phyloP scores from a whole-genome alignment of 1,140 invertebrate genomes.

The Streblospio benedicti region DNA sequence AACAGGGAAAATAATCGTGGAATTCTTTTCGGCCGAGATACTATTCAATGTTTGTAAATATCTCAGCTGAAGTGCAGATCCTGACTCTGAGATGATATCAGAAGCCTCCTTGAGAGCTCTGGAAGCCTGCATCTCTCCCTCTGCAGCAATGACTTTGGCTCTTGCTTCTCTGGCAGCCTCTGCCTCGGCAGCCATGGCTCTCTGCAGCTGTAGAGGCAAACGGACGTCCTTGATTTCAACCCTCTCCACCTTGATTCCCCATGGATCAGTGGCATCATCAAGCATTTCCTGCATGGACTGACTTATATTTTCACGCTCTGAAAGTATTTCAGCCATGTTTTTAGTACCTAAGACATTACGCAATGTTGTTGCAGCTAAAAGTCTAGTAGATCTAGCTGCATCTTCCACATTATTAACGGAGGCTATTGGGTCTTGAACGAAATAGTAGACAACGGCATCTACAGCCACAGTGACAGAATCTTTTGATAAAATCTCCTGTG shows the following conservation, averaged over 20 bases:
- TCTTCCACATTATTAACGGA: slow-evolving; percentile 95
- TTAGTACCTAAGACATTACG: slow-evolving; percentile 86
- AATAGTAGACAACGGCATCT: slow-evolving; percentile 81
- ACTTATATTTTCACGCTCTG: slow-evolving; percentile 83
- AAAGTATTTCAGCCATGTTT: slow-evolving; percentile 79
- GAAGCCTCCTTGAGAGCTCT: slow-evolving; percentile 71
- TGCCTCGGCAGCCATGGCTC: too few relatives aligned
- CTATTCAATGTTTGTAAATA: slow-evolving; percentile 50
- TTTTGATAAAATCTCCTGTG: slow-evolving; percentile 78
- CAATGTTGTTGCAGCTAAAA: slow-evolving; percentile 53
- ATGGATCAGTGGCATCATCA: not conserved
- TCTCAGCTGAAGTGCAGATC: slow-evolving; percentile 65
- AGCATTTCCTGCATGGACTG: slow-evolving; percentile 66
- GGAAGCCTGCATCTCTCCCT: slow-evolving; percentile 54
- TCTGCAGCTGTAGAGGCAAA: too few relatives aligned
- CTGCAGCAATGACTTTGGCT: slow-evolving; percentile 33
- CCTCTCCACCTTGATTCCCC: too few relatives aligned
- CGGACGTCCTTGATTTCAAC: too few relatives aligned
- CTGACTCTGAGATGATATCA: too few relatives aligned
- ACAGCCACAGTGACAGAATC: slow-evolving; percentile 88
- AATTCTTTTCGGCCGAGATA: slow-evolving; percentile 95
- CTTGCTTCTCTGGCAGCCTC: too few relatives aligned
- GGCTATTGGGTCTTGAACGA: slow-evolving; percentile 86
- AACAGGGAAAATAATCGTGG: slow-evolving; percentile 92
- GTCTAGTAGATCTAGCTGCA: slow-evolving; percentile 60